Percentiles rank a stretch among this genome's conserved stretches.
Evolutionary conservation across 1,140 invertebrate species (phyloP).

Genomic region (Megalonaias nervosa): DNA sequence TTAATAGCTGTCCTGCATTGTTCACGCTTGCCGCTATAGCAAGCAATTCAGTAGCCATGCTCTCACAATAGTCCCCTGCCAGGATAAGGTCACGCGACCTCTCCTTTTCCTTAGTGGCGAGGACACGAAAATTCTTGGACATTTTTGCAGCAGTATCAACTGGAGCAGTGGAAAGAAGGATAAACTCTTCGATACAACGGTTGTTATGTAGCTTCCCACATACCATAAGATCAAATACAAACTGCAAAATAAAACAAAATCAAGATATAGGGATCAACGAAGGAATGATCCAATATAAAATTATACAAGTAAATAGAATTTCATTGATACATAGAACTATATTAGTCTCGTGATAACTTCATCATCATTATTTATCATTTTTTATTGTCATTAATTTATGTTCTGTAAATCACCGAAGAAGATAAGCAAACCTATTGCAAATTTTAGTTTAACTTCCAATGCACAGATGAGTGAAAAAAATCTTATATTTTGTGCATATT

Average conservation of each 20-base stretch:
- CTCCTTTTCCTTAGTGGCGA: constrained; percentile 93
- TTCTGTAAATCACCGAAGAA: no score
- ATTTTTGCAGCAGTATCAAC: constrained; percentile 98
- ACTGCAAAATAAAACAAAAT: constrained; percentile 75
- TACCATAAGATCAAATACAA: constrained; percentile 99
- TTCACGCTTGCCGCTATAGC: constrained; percentile 94
- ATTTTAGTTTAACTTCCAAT: no score
- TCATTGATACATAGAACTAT: no score
- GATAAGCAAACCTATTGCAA: no score
- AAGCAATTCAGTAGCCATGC: constrained; percentile 96
- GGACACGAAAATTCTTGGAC: constrained; percentile 84
- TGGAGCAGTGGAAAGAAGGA: constrained; percentile 95
- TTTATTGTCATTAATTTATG: no score
- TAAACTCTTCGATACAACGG: constrained; percentile 96
- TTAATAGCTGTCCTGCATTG: constrained; percentile 78
- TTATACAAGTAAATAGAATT: no score
- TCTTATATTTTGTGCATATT: no score
- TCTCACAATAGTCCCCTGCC: constrained; percentile 95
- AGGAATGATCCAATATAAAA: no score
- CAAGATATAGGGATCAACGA: not conserved
- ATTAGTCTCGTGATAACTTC: no score
- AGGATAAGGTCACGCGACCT: constrained; percentile 95
- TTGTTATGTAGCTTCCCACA: constrained; percentile 98
- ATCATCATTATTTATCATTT: no score
- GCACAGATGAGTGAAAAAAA: no score